Conservation (phyloP, 2,113 vertebrate genomes). For the Odocoileus virginianus region DNA sequence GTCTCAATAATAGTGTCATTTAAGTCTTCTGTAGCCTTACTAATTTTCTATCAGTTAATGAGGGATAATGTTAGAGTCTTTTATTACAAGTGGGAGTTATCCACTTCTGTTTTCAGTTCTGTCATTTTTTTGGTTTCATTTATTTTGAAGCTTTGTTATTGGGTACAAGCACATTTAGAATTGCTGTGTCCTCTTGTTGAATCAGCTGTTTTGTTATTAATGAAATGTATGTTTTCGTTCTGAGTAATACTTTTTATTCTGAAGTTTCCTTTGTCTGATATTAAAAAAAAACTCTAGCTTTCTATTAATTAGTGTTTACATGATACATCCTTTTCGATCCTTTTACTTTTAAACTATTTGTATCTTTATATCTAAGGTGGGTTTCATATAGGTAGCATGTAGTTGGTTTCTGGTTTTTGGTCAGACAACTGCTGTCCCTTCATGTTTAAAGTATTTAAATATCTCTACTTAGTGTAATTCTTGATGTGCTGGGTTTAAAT, state of each 20-base stretch:
- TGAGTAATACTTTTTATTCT: not conserved
- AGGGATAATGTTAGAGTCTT: not conserved
- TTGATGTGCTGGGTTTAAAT: not conserved
- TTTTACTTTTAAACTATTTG: not conserved
- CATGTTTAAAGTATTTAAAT: not conserved
- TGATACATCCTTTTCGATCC: not conserved
- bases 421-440: not conserved
- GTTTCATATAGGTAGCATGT: not conserved
- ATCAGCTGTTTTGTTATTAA: not conserved
- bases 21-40: not conserved
- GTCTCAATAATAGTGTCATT: not conserved
- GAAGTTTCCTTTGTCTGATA: not conserved
- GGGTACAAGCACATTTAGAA: not conserved
- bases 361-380: not conserved
- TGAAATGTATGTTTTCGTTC: not conserved
- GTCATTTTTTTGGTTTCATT: not conserved
- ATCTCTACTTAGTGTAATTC: not conserved
- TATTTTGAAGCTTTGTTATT: not conserved
- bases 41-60: not conserved
- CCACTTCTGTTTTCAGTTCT: not conserved
- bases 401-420: not conserved
- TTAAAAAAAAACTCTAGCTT: not conserved
- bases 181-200: not conserved
- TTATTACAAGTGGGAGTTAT: not conserved
- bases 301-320: not conserved